Evolutionary conservation across 2,888 invertebrate species (phyloP).

Genomic region (Resseliella maxima): DNA sequence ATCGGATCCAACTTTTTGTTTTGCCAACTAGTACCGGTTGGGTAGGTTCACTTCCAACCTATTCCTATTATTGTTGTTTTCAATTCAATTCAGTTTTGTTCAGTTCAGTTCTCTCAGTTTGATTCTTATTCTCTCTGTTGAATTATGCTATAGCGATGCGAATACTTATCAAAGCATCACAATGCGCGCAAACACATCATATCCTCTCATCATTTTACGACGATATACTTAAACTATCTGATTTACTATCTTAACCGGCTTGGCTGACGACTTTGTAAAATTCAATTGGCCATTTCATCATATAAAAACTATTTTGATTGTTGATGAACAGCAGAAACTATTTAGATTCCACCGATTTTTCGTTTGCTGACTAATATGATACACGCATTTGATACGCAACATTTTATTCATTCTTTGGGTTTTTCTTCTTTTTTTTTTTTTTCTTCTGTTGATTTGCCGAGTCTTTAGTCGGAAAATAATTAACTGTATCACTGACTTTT

Average conservation of each 20-base stretch:
- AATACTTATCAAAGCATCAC: not conserved
- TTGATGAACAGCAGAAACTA: constrained; percentile 14
- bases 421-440: not conserved
- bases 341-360: not conserved
- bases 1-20: constrained; percentile 26
- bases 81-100: too few relatives aligned
- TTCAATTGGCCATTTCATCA: constrained; percentile 49
- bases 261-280: not conserved
- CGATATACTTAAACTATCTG: not conserved
- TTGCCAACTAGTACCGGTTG: constrained; percentile 55
- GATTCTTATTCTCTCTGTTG: too few relatives aligned
- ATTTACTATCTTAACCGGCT: constrained; percentile 42
- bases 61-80: not conserved
- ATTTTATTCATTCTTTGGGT: not conserved
- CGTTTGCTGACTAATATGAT: not conserved
- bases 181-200: not conserved
- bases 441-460: not conserved
- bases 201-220: not conserved
- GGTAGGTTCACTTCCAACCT: constrained; percentile 7
- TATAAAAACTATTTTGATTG: not conserved
- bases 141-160: too few relatives aligned
- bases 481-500: constrained; percentile 41
- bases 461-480: constrained; percentile 19
- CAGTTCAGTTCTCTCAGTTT: too few relatives aligned
- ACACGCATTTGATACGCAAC: not conserved